Evolutionary conservation across 2,888 invertebrate genomes (phyloP).

Genomic region (Microctonus hyperodae): DNA sequence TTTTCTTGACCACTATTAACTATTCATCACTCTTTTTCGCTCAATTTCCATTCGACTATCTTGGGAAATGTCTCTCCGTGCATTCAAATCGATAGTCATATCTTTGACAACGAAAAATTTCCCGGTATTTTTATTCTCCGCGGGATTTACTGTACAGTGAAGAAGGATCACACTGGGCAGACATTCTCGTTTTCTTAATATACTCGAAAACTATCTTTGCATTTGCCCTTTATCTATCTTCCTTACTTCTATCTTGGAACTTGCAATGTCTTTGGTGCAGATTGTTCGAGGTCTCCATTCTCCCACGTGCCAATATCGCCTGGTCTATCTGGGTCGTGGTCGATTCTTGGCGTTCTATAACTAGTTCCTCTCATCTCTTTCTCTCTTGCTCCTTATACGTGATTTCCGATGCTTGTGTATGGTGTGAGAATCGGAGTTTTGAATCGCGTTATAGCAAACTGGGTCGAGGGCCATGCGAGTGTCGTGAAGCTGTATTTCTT

Average conservation of each 20-base stretch:
- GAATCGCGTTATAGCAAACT: not conserved
- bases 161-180: no score
- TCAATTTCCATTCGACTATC: no score
- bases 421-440: constrained; percentile 28
- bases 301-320: constrained; percentile 9
- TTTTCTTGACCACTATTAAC: not conserved
- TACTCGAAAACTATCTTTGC: no score
- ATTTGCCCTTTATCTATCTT: not conserved
- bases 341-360: constrained; percentile 32
- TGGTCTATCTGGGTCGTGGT: constrained; percentile 36
- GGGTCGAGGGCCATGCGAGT: not conserved
- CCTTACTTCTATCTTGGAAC: not conserved
- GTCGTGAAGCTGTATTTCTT: not conserved
- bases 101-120: no score
- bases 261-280: constrained; percentile 5
- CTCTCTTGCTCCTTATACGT: not conserved
- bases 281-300: not conserved
- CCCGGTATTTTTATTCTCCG: no score
- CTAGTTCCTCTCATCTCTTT: not conserved
- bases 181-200: no score
- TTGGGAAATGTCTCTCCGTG: not conserved
- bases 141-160: no score
- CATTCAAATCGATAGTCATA: no score
- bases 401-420: not conserved
- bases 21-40: no score